These are phyloP conservation scores for Physella acuta DNA, from an alignment of 1,140 invertebrate genomes.

Conservation along the genomic window DNA sequence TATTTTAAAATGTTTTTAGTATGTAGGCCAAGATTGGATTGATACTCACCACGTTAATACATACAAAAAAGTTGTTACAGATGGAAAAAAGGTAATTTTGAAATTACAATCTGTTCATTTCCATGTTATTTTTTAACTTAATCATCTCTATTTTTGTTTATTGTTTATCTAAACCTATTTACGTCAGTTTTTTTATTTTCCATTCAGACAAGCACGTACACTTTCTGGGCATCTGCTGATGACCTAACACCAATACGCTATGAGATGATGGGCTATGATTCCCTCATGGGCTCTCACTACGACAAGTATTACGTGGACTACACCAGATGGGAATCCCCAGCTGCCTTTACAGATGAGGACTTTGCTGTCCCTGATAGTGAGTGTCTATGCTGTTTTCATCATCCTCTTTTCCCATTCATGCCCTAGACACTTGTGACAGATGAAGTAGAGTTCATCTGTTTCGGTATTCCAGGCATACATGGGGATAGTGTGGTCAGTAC, in stretches of 20 bases:
- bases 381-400: conserved; percentile 15
- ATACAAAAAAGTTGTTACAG: conserved; percentile 8
- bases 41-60: neutral
- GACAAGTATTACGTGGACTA: conserved; percentile 93
- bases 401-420: too few species aligned
- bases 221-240: conserved; percentile 53
- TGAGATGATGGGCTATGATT: conserved; percentile 91
- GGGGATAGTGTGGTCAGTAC: too few species aligned
- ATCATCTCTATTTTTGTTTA: neutral
- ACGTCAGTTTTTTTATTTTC: neutral
- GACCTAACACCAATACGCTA: conserved; percentile 72
- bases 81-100: conserved; percentile 18
- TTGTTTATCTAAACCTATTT: neutral
- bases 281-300: conserved; percentile 88
- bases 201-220: conserved; percentile 75
- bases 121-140: neutral
- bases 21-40: neutral
- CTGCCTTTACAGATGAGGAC: conserved; percentile 22
- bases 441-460: too few species aligned
- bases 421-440: too few species aligned
- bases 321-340: conserved; percentile 65
- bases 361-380: conserved; percentile 38
- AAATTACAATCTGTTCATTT: neutral
- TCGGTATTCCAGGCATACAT: too few species aligned
- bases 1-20: neutral